Evolutionary conservation across 2,797 vertebrate species (phyloP).

Genomic region (Scolopax bukidnonensis): DNA sequence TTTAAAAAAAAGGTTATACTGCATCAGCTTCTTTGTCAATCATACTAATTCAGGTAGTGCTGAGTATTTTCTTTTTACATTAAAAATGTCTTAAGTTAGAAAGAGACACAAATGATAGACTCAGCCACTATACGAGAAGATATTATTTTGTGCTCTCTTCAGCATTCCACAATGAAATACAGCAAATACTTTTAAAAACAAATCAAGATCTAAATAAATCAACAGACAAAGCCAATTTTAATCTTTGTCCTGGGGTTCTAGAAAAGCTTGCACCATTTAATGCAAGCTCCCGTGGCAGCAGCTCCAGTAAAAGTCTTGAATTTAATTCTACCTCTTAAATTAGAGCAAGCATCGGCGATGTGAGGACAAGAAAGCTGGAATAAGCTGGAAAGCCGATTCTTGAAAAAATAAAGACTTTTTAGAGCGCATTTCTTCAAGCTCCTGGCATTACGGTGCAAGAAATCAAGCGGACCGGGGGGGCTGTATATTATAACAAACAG

Average conservation of each 20-base stretch:
- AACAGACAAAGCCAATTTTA: background rate
- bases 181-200: background rate
- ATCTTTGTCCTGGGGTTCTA: background rate
- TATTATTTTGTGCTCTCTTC: background rate
- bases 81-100: background rate
- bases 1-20: background rate
- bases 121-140: background rate
- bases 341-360: background rate
- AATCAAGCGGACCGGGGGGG: background rate
- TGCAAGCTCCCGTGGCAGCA: background rate
- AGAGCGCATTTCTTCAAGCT: background rate
- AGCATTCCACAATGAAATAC: background rate
- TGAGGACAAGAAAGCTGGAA: background rate
- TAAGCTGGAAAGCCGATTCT: background rate
- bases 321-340: background rate
- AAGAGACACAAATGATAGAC: background rate
- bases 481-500: no score
- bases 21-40: background rate
- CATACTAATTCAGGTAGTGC: background rate
- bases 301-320: background rate
- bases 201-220: background rate
- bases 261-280: background rate
- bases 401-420: background rate
- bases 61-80: background rate
- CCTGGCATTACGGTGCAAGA: background rate